Base-by-base conservation (phyloP, 2,888 invertebrate species). In the Drosophila nr. fundita region DNA sequence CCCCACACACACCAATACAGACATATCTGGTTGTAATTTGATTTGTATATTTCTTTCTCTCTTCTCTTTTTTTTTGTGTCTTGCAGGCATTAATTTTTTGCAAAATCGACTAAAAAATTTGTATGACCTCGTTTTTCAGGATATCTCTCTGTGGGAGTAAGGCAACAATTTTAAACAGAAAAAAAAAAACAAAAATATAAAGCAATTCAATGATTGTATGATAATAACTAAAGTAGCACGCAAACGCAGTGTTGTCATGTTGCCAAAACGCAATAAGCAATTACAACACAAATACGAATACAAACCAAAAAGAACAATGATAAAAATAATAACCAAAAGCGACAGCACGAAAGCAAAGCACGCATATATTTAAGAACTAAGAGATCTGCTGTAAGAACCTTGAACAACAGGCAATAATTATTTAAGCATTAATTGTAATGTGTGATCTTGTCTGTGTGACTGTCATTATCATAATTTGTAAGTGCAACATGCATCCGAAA, bases 71-170 rank as follows among this genome's bases (percentile, higher is more conserved):
- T 80, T 89, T 91, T 88, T 92, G 90, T 92, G 91, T 92, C 91
- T 93, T 92, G 87, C 92, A 93, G 93, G 93, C 91, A 85, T 92
- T 85, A 91, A 93, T 91, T 92, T 92, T 92, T 91, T 93, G 91
- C 92, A 93, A 91, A 93, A 92, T 87, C 92, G 92, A 92, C 91
- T 93, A 92, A 93, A 93, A 93, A 91, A 93, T 91, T 84, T 93
- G 89, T 93, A 93, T 93, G 91, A 92, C 89, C 91, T 92, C 91
- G 91, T 93, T 92, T 93, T 93, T 93, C 93, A 93, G 92, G 93
- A 93, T 92, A 92, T 91, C 91, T 91, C 92, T 90, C 91, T 90
- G 87, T 92, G 93, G 92, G 91, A 91, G 89, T 91, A 92, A 92
- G 90, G 92, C 92, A 92, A 90, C 90, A 91, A 76, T 91, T 89